These are phyloP conservation scores for Bombus cullumanus DNA, from an alignment of 1,140 invertebrate genomes.

Conservation along the genomic window DNA sequence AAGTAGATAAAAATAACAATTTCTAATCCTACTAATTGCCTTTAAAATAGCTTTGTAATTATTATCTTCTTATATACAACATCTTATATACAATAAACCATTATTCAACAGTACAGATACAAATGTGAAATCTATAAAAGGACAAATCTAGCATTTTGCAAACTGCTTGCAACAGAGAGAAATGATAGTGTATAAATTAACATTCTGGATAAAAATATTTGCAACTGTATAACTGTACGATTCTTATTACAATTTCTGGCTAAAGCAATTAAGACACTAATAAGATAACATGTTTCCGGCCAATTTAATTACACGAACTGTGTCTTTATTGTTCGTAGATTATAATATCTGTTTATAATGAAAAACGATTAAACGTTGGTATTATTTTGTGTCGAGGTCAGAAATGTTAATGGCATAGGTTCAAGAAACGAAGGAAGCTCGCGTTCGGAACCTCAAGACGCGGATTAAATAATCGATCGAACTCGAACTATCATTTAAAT, in stretches of 20 bases:
- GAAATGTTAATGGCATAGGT: too few species aligned
- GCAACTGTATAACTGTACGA: not conserved
- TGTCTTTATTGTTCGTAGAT: not conserved
- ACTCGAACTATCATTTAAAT: not conserved
- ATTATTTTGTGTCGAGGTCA: not conserved
- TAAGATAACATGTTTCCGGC: not conserved
- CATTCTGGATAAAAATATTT: not conserved
- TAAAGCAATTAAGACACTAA: not conserved
- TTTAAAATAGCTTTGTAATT: too few species aligned
- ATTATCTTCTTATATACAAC: too few species aligned
- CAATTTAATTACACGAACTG: not conserved
- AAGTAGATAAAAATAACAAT: too few species aligned
- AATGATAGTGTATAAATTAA: not conserved
- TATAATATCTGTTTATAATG: conserved; percentile 10
- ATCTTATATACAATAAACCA: too few species aligned
- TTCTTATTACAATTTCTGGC: not conserved
- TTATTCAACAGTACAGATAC: too few species aligned
- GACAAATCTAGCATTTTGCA: too few species aligned
- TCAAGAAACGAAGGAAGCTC: too few species aligned
- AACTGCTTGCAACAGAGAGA: too few species aligned
- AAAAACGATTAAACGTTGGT: not conserved
- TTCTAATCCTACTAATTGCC: too few species aligned
- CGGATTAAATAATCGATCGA: not conserved
- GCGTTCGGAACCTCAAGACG: too few species aligned
- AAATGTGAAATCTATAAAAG: too few species aligned